Evolutionary conservation across 2,888 invertebrate genomes (phyloP), one percentile per base, ranked within the genome.

Genomic region (Sarcophaga variegata): DNA sequence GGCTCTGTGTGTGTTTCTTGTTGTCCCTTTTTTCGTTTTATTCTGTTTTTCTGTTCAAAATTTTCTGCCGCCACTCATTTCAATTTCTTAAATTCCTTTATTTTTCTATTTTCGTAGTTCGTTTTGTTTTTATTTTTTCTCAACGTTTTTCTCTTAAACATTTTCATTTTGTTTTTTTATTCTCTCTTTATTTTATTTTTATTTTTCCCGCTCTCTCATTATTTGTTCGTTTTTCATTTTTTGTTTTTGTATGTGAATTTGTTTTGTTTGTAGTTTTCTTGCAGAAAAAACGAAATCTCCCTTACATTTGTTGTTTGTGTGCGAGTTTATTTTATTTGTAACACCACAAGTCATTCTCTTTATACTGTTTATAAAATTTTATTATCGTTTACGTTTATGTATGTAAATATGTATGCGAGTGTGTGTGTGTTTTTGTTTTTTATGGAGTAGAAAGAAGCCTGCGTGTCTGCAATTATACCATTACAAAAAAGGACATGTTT

Each of bases 1-100:
- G 14, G 64, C 5, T 12, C 60, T 81, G 49, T 17, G n/a, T 25
- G 25, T 79, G 63, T 63, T 80, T 54, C 12, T 62, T 71, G 27
- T 67, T 62, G 27, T 64, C 45, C 63, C 47, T 60, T 76, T 70
- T 79, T 47, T 67, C 69, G 11, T 72, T 64, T 69, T 70, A n/a
- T 72, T 49, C 62, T 77, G 45, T 64, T 80, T 84, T 87, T 22
- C 4, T 11, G 62, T 88, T 88, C 86, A 90, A 88, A 88, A 90
- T 90, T 90, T 72, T 78, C 54, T 78, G 64, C 81, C 49, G 64
- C 81, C 49, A 77, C 77, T 77, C 81, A 76, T 37, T 75, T 79
- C 67, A 84, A 84, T 79, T 76, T 82, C 87, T 87, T 87, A 76
- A 83, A 80, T 80, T 77, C 64, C 71, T 62, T 71, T 71, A 63